Conservation (phyloP, 1,140 invertebrate genomes). For the Trichoplusia ni region DNA sequence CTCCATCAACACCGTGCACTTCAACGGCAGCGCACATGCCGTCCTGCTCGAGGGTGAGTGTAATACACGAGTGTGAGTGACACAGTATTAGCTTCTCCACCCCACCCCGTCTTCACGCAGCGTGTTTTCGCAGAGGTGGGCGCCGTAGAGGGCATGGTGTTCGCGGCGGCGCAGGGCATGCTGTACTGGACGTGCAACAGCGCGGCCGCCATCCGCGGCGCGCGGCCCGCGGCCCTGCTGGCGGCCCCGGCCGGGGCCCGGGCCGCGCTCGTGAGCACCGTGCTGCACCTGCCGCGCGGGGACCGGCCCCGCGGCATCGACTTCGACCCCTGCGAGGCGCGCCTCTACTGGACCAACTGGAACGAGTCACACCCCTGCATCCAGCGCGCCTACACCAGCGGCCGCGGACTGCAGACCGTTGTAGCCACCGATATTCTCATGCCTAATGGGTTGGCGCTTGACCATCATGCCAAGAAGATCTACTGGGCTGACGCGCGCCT, state of each 20-base stretch:
- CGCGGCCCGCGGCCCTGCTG: slow-evolving; percentile 67
- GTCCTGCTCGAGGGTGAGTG: slow-evolving; percentile 86
- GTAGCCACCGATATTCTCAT: slow-evolving; percentile 90
- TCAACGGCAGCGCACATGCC: slow-evolving; percentile 89
- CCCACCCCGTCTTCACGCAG: neutral
- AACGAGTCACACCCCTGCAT: slow-evolving; percentile 87
- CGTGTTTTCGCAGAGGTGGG: slow-evolving; percentile 82
- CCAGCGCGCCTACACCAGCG: slow-evolving; percentile 86
- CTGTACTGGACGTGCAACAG: slow-evolving; percentile 94
- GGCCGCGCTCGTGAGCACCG: slow-evolving; percentile 82
- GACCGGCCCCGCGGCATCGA: slow-evolving; percentile 93
- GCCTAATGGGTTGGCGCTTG: slow-evolving; percentile 91
- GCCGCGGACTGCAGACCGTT: slow-evolving; percentile 85
- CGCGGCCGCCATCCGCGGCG: slow-evolving; percentile 87
- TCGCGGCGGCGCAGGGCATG: slow-evolving; percentile 84
- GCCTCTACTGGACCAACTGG: slow-evolving; percentile 93
- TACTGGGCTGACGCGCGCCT: slow-evolving; percentile 92
- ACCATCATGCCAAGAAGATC: slow-evolving; percentile 87
- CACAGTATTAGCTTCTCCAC: too few relatives aligned
- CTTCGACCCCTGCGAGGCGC: slow-evolving; percentile 89
- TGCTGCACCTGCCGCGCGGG: slow-evolving; percentile 85
- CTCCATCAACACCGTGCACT: slow-evolving; percentile 91
- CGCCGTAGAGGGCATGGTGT: slow-evolving; percentile 92
- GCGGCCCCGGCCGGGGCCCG: slow-evolving; percentile 83
- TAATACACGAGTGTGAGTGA: too few relatives aligned